Evolutionary conservation across 2,113 vertebrate genomes (phyloP).

Genomic region (Circaetus gallicus): DNA sequence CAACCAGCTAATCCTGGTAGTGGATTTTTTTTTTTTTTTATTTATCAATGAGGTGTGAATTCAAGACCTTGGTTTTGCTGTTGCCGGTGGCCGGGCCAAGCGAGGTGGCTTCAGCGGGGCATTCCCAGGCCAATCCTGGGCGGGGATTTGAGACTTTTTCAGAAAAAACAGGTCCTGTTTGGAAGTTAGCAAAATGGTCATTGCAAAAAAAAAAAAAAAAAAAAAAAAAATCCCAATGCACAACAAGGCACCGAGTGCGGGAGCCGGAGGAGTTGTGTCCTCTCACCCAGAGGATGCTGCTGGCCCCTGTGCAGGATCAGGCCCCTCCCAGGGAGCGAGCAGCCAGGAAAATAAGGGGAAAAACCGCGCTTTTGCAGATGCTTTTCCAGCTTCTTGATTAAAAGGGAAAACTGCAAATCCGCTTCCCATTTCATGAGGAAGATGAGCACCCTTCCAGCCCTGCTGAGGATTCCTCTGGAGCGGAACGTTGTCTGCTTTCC

Average conservation of each 20-base stretch:
- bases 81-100: not conserved
- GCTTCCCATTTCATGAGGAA: not conserved
- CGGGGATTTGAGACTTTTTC: too few species aligned
- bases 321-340: not conserved
- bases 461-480: not conserved
- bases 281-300: not conserved
- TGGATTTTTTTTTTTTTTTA: not conserved
- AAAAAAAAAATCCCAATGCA: not conserved
- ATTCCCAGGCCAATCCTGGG: not conserved
- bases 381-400: not conserved
- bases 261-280: not conserved
- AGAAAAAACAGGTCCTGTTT: not conserved
- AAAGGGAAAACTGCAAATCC: not conserved
- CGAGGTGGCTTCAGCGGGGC: too few species aligned
- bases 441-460: not conserved
- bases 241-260: fast-evolving
- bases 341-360: not conserved
- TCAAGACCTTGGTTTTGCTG: not conserved
- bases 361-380: fast-evolving
- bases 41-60: too few species aligned
- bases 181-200: not conserved
- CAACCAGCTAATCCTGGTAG: not conserved
- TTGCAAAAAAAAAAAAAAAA: not conserved
- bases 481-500: not conserved
- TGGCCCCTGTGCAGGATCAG: not conserved